Percentiles rank a stretch among this genome's conserved stretches.
These are phyloP conservation scores for Drosophila watanabei DNA, from an alignment of 1,140 invertebrate genomes.

Conservation along the genomic window DNA sequence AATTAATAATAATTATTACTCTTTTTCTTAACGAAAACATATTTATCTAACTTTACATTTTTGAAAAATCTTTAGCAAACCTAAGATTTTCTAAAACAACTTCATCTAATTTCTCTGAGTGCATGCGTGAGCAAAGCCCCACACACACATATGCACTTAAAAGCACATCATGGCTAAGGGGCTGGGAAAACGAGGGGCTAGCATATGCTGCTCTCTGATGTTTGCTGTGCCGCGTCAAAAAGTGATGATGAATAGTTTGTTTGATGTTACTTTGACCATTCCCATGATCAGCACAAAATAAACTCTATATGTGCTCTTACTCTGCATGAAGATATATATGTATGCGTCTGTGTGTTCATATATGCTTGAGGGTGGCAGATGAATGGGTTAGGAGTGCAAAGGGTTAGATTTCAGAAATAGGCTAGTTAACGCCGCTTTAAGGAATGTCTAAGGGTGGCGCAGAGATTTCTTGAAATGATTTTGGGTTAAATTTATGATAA, in stretches of 20 bases:
- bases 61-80: background rate
- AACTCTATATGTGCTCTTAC: conserved; percentile 13
- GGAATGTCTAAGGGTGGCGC: conserved; percentile 10
- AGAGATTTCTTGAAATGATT: conserved; percentile 41
- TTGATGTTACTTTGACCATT: conserved; percentile 83
- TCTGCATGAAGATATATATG: background rate
- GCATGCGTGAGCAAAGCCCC: conserved; percentile 30
- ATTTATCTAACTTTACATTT: background rate
- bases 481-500: conserved; percentile 32
- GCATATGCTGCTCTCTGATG: conserved; percentile 66
- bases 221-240: conserved; percentile 77
- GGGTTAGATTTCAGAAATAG: conserved; percentile 34
- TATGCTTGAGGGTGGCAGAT: conserved; percentile 9
- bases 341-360: background rate
- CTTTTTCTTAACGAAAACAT: no score
- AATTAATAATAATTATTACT: no score
- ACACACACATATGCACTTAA: conserved; percentile 56
- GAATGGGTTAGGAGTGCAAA: conserved; percentile 23
- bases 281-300: conserved; percentile 79
- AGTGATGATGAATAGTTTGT: conserved; percentile 83
- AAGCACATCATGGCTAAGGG: conserved; percentile 63
- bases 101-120: background rate
- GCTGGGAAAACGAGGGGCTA: conserved; percentile 5
- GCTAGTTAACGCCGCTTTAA: conserved; percentile 45
- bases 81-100: background rate